Evolutionary conservation across 2,113 vertebrate species (phyloP), one percentile per base, ranked within the genome.

Genomic region (Atherinomorus stipes): DNA sequence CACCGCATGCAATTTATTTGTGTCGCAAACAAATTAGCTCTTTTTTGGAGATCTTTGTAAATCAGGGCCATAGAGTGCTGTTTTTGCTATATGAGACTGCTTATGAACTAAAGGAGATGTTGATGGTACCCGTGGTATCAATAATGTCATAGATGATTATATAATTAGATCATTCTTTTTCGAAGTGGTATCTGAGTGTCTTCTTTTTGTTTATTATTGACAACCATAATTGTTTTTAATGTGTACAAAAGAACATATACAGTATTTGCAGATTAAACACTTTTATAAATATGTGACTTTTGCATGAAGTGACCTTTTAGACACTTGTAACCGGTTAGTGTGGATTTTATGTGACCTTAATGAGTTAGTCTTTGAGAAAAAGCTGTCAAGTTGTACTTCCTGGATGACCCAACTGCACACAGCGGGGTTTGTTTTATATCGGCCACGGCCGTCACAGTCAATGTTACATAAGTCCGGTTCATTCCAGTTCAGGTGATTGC

Each of bases 401-500:
- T 68, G 83, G 71, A 68, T 82, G 84, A 69, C 74, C 84, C 22
- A 65, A 25, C 45, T 66, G n/a, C 11, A 50, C 78, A 62, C 78
- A 75, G 65, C 21, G 51, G 64, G 75, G 18, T 63, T 82, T 60
- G 76, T 74, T 78, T 72, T 42, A 56, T 62, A 79, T 60, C 77
- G 73, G 81, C 70, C 57, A 19, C 52, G 54, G 78, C 73, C 76
- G 18, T 86, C 86, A 63, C 77, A 50, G 69, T 53, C 73, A 84
- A 77, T 57, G 66, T 90, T 90, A 81, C 82, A 25, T 84, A 89
- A 91, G 86, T 80, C 71, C 4, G 52, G 79, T 87, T 92, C 78
- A 89, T 87, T 91, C 84, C 85, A 84, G 88, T 85, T 88, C 80
- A 91, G 89, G 89, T 92, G 91, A 93, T 88, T 88, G 83, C 85